A percentile compares a stretch with the other conserved stretches of the same genome.
These are phyloP conservation scores for Peromyscus californicus DNA, from an alignment of 2,113 vertebrate genomes.

Conservation along the genomic window DNA sequence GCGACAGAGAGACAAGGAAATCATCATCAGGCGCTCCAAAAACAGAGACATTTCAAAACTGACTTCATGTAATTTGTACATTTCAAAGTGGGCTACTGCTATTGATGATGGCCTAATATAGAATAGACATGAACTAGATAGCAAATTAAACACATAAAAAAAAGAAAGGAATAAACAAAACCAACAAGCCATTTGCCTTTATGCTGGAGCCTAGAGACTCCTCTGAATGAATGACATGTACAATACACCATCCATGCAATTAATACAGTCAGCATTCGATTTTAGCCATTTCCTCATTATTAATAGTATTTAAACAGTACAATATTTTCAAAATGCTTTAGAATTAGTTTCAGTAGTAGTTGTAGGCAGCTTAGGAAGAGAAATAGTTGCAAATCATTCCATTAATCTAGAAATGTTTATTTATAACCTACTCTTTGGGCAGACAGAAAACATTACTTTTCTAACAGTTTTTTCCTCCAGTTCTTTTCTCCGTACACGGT, in stretches of 20 bases:
- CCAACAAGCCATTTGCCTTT: not conserved
- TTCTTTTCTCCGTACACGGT: slow-evolving; percentile 26
- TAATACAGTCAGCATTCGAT: not conserved
- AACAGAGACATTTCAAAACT: not conserved
- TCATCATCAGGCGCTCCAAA: not conserved
- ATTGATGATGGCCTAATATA: not conserved
- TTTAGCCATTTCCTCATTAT: slow-evolving; percentile 13
- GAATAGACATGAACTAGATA: not conserved
- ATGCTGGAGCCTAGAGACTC: not conserved
- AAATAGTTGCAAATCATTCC: slow-evolving; percentile 60
- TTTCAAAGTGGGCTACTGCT: not conserved
- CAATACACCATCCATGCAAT: not conserved
- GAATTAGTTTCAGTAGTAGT: slow-evolving; percentile 21
- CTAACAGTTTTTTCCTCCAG: slow-evolving; percentile 46
- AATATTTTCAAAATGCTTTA: slow-evolving; percentile 51
- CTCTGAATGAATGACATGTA: not conserved
- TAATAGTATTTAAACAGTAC: not conserved
- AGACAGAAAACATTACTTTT: slow-evolving; percentile 45
- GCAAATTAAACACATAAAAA: slow-evolving; percentile 42
- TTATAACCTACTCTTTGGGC: slow-evolving; percentile 49
- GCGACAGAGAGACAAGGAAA: slow-evolving; percentile 72
- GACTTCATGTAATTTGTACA: not conserved
- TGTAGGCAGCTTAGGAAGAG: slow-evolving; percentile 34
- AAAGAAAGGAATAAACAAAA: slow-evolving; percentile 19
- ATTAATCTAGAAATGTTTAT: slow-evolving; percentile 45